Evolutionary conservation across 1,140 invertebrate species (phyloP).

Genomic region (Caenorhabditis elegans): WBcel235 BX284602.5:7266001-7266500

Average conservation of each 20-base stretch:
- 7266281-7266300: not conserved
- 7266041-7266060: no score
- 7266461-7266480: no score
- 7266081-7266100: no score
- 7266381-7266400: not conserved
- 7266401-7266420: slow-evolving; percentile 10
- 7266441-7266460: not conserved
- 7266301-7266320: not conserved
- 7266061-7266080: no score
- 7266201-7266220: not conserved
- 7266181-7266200: not conserved
- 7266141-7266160: not conserved
- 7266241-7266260: slow-evolving; percentile 7
- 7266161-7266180: not conserved
- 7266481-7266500: not conserved
- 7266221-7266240: not conserved
- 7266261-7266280: not conserved
- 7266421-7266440: slow-evolving; percentile 20
- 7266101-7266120: no score
- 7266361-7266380: not conserved
- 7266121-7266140: no score
- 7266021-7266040: no score
- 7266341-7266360: slow-evolving; percentile 2
- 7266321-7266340: not conserved
- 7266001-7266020: no score